Evolutionary conservation across 1,140 invertebrate species (phyloP).

Genomic region (Sarcophaga peregrina): DNA sequence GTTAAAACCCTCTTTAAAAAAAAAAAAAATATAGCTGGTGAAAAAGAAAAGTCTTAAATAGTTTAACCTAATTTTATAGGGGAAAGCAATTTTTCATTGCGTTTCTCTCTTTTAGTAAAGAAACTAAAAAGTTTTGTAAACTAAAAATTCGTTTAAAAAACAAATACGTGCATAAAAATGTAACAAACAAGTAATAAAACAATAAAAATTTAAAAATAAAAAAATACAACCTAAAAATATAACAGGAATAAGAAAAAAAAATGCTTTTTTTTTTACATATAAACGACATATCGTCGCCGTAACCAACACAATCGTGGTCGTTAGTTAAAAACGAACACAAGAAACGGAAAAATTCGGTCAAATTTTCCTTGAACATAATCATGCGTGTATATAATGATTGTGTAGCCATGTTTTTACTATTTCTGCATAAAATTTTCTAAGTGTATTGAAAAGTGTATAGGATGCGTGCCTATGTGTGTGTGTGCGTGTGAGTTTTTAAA

Average conservation of each 20-base stretch:
- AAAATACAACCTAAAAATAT: neutral
- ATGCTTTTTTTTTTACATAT: slow-evolving; percentile 8
- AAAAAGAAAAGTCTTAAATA: neutral
- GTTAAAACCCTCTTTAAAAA: neutral
- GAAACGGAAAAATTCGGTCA: slow-evolving; percentile 43
- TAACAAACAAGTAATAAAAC: neutral
- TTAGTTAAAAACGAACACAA: slow-evolving; percentile 21
- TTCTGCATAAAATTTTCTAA: neutral
- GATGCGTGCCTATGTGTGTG: neutral
- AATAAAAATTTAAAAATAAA: neutral
- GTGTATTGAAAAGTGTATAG: no score
- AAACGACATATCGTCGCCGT: slow-evolving; percentile 16
- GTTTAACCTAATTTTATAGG: slow-evolving; percentile 23
- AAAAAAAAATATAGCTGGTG: neutral
- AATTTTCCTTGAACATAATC: slow-evolving; percentile 40
- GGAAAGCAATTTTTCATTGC: neutral
- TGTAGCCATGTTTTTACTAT: neutral
- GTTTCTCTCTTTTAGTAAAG: neutral
- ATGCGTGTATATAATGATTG: slow-evolving; percentile 33
- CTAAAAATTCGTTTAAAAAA: neutral
- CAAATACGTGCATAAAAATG: no score
- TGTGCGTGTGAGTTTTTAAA: neutral
- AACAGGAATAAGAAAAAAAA: neutral
- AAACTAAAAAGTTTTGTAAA: neutral
- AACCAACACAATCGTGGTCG: slow-evolving; percentile 28